These are phyloP conservation scores for Amphipoea lucens DNA, from an alignment of 2,888 invertebrate species.

Conservation along the genomic window DNA sequence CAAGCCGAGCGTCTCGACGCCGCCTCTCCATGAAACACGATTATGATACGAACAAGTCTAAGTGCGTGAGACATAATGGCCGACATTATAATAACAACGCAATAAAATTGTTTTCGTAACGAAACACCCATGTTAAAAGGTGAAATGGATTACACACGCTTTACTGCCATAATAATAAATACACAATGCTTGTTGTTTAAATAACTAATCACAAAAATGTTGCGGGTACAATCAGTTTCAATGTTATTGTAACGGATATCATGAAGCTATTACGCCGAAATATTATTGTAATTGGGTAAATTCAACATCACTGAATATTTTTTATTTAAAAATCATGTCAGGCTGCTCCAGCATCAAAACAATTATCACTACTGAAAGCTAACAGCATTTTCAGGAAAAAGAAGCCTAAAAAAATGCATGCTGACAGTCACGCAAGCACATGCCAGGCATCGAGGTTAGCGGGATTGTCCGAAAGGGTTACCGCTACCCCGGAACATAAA, in stretches of 20 bases:
- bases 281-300: neutral
- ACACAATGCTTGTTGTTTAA: slow-evolving; percentile 18
- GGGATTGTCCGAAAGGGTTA: no score
- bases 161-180: slow-evolving; percentile 25
- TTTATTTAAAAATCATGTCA: neutral
- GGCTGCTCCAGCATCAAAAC: neutral
- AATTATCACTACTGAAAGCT: neutral
- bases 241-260: neutral
- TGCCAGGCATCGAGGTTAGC: no score
- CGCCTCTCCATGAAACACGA: slow-evolving; percentile 62
- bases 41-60: slow-evolving; percentile 65
- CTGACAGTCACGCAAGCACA: no score
- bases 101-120: slow-evolving; percentile 54
- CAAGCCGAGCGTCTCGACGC: slow-evolving; percentile 42
- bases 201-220: slow-evolving; percentile 26
- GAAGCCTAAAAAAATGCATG: neutral
- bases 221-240: neutral
- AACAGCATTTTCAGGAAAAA: neutral
- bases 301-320: neutral
- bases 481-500: no score
- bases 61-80: slow-evolving; percentile 57
- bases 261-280: neutral
- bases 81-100: slow-evolving; percentile 52
- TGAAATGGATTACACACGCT: slow-evolving; percentile 29
- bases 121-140: slow-evolving; percentile 38